A percentile compares a stretch with the other conserved stretches of the same genome.
Evolutionary conservation across 2,113 vertebrate species (phyloP).

Genomic region (Dipodomys stephensi): DNA sequence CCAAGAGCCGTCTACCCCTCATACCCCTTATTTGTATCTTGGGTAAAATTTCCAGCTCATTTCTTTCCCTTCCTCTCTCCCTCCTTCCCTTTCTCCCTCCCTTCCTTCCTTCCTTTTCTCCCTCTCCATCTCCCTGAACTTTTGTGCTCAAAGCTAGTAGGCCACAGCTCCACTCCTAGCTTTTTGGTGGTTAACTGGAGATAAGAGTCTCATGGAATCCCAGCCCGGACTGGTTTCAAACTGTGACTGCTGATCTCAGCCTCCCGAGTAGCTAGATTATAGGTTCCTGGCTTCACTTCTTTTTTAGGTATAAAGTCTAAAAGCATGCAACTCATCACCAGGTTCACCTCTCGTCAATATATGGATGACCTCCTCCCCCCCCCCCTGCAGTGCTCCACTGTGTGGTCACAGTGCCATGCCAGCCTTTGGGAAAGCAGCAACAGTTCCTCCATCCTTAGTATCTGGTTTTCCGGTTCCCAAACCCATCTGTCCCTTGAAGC

Average conservation of each 20-base stretch:
- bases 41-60: neutral
- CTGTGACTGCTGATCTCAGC: too few species aligned
- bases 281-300: too few species aligned
- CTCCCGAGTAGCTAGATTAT: too few species aligned
- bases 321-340: neutral
- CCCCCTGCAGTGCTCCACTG: neutral
- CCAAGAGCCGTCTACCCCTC: neutral
- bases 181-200: too few species aligned
- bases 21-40: rapidly evolving
- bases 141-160: too few species aligned
- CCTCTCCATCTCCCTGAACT: too few species aligned
- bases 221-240: too few species aligned
- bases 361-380: neutral
- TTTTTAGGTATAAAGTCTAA: neutral
- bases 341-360: neutral
- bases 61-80: too few species aligned
- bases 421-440: neutral
- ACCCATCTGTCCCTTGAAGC: neutral
- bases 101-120: too few species aligned
- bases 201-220: too few species aligned
- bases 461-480: neutral
- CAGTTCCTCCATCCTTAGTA: neutral
- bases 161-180: too few species aligned
- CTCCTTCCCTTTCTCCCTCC: too few species aligned
- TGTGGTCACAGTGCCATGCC: rapidly evolving